Evolutionary conservation across 2,797 vertebrate genomes (phyloP).

Genomic region (Danio albolineatus): DNA sequence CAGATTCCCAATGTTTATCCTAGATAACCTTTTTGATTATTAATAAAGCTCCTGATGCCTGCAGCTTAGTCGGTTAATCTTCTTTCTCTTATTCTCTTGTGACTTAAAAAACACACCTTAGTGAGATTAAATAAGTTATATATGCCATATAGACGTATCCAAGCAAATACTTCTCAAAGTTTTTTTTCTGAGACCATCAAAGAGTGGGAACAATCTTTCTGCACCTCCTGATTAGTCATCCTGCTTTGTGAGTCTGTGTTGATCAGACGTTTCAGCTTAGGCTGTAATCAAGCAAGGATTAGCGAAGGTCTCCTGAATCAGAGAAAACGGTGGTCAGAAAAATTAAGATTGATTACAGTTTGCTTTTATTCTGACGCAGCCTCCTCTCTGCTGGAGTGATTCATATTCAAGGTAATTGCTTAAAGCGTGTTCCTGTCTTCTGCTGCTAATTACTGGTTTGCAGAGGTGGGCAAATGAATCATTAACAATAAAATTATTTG

Average conservation of each 20-base stretch:
- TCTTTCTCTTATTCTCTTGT: too few species aligned
- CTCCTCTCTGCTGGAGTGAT: constrained; percentile 60
- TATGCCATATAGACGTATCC: not conserved
- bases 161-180: not conserved
- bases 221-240: constrained; percentile 29
- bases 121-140: too few species aligned
- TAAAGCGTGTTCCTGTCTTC: constrained; percentile 68
- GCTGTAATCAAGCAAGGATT: constrained; percentile 30
- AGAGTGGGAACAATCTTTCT: not conserved
- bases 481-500: constrained; percentile 13
- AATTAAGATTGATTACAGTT: constrained; percentile 55
- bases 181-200: not conserved
- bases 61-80: not conserved
- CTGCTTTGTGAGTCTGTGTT: constrained; percentile 15
- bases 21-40: constrained; percentile 8
- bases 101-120: too few species aligned
- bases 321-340: constrained; percentile 37
- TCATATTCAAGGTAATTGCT: constrained; percentile 84
- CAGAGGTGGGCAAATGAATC: constrained; percentile 32
- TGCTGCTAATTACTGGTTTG: constrained; percentile 50
- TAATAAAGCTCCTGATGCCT: constrained; percentile 17
- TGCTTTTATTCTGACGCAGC: constrained; percentile 35
- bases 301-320: constrained; percentile 33
- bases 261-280: constrained; percentile 35
- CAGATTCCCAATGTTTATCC: not conserved